Percentiles rank a stretch among this genome's conserved stretches.
These are phyloP conservation scores for Phyllotis vaccarum DNA, from an alignment of 2,797 vertebrate species.

Conservation along the genomic window DNA sequence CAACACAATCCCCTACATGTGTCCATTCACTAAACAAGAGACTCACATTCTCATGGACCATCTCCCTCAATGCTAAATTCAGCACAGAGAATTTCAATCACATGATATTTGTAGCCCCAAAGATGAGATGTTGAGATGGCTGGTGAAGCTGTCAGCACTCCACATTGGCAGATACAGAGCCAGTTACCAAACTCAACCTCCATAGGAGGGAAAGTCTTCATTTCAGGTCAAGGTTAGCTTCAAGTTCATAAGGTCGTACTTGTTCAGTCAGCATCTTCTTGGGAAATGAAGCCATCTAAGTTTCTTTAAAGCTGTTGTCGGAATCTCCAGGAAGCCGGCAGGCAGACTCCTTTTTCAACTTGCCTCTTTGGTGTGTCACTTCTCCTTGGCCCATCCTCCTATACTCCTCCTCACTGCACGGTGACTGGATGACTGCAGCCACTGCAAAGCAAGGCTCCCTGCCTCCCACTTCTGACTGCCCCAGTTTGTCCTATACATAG, in stretches of 20 bases:
- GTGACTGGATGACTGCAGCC: background rate
- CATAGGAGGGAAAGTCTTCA: background rate
- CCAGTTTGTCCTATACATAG: background rate
- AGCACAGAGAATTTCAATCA: background rate
- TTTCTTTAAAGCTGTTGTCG: accelerated
- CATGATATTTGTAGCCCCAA: background rate
- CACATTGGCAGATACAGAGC: accelerated
- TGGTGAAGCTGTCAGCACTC: accelerated
- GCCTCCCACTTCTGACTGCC: background rate
- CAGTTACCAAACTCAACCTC: background rate
- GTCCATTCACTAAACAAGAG: background rate
- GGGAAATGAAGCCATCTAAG: background rate
- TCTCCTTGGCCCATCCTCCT: background rate
- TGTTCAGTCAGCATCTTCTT: background rate
- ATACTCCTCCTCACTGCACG: background rate
- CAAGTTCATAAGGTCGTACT: accelerated
- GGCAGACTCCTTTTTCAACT: accelerated
- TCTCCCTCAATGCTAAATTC: background rate
- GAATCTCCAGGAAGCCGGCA: background rate
- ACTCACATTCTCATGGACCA: background rate
- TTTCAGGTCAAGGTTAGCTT: background rate
- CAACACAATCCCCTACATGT: no score
- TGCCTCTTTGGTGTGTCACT: background rate
- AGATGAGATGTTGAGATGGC: background rate
- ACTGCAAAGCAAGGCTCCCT: background rate